Conservation (phyloP, 2,113 vertebrate genomes). For the Chlorodrepanis virens region DNA sequence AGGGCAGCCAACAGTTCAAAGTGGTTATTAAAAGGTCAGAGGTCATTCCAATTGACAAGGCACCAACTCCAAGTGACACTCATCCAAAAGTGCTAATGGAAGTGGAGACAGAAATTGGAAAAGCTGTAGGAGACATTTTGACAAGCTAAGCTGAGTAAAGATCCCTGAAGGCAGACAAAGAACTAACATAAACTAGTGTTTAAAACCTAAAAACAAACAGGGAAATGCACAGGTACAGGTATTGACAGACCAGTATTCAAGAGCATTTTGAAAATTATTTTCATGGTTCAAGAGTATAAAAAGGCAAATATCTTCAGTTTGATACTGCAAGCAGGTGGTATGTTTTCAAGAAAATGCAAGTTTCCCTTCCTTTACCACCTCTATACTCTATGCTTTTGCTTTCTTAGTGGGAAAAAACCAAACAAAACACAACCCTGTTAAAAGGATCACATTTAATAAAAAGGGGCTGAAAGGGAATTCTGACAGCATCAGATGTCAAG, state of each 20-base stretch:
- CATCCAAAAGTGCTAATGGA: constrained; percentile 59
- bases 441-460: constrained; percentile 26
- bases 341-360: not conserved
- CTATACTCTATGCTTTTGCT: not conserved
- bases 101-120: constrained; percentile 51
- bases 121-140: constrained; percentile 38
- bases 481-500: not conserved
- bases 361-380: not conserved
- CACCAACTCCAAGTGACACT: constrained; percentile 33
- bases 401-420: not conserved
- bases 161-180: constrained; percentile 4
- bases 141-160: constrained; percentile 24
- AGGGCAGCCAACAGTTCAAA: constrained; percentile 17
- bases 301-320: not conserved
- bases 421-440: not conserved
- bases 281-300: not conserved
- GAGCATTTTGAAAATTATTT: not conserved
- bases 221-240: not conserved
- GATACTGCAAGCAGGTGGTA: not conserved
- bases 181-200: not conserved
- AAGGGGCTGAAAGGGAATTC: constrained; percentile 12
- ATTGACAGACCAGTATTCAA: not conserved
- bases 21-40: constrained; percentile 33
- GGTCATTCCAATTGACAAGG: constrained; percentile 31
- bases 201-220: not conserved